Evolutionary conservation across 2,113 vertebrate genomes (phyloP).

Genomic region (Oreochromis niloticus): DNA sequence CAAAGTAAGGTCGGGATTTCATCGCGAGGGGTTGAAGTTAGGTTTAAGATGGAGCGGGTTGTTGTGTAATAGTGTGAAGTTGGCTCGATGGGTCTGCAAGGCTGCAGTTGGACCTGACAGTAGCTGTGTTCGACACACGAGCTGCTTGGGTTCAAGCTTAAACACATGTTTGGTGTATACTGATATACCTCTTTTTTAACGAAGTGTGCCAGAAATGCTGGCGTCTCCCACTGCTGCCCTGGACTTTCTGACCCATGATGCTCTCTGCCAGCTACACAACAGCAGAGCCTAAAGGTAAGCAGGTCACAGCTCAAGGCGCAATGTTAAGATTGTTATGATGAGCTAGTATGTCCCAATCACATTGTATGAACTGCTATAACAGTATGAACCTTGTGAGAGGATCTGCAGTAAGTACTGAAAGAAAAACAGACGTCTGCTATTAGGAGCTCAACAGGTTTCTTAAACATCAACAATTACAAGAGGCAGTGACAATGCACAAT

Average conservation of each 20-base stretch:
- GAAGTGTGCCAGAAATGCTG: neutral
- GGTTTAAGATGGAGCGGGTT: neutral
- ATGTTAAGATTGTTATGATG: neutral
- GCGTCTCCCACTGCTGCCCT: neutral
- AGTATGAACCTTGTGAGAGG: neutral
- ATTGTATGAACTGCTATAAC: neutral
- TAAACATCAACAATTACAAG: neutral
- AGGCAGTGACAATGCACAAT: neutral
- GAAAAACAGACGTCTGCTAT: neutral
- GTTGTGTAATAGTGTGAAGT: neutral
- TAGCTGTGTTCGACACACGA: neutral
- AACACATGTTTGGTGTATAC: neutral
- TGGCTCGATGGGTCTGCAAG: neutral
- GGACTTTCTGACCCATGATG: neutral
- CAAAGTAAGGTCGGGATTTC: neutral
- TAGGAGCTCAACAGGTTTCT: neutral
- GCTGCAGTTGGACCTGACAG: neutral
- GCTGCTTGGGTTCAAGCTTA: neutral
- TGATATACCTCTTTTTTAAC: accelerated
- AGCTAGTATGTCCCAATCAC: neutral
- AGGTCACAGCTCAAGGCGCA: neutral
- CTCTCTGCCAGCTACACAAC: neutral
- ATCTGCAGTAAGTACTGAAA: neutral
- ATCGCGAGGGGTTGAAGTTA: neutral
- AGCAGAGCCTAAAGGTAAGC: neutral